Base-by-base conservation (phyloP, 2,797 vertebrate genomes). In the Coreius guichenoti region DNA sequence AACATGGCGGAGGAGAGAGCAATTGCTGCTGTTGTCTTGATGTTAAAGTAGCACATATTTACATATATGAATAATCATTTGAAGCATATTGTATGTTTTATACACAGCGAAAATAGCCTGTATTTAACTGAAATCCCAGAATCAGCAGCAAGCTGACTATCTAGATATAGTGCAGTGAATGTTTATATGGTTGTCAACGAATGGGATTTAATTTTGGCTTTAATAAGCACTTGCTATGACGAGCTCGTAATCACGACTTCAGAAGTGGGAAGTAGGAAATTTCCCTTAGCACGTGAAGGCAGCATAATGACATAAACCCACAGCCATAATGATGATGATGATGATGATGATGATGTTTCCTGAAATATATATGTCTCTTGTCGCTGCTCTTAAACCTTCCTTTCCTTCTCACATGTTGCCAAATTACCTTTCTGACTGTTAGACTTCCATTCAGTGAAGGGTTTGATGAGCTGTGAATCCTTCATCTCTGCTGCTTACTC, bases 391-490 rank as follows among this genome's bases (percentile, higher is more conserved):
- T 6, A 81, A 65, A 36, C 61, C 68, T 68, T 43, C 63, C 51
- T 49, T 49, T 58, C 68, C 11, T 39, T 63, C 56, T 80, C 67
- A 67, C 76, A 45, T 23, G 58, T 88, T 88, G 85, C 80, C 85
- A 83, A 49, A 67, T 82, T 56, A 23, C 83, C 31, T 85, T 80
- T 84, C 80, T 54, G 89, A 88, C 87, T 88, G 86, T 89, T 89
- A 87, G 68, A 74, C 76, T 31, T 82, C n/a, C 51, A 31, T 14
- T 80, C 23, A 58, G 65, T 49, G 58, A 89, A 36, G 85, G 61
- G 80, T 49, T 49, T 54, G 49, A 29, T 82, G 73, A 83, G 72
- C 61, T 49, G 72, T 23, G 49, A 58, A 70, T 80, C 74, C 84
- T 82, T 76, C 43, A 81, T 77, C 78, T 80, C 81, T 76, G 86